Percentiles rank a stretch among this genome's conserved stretches.
phyloP scores from a whole-genome alignment of 2,797 vertebrate species.

The Nyctalus aviator region DNA sequence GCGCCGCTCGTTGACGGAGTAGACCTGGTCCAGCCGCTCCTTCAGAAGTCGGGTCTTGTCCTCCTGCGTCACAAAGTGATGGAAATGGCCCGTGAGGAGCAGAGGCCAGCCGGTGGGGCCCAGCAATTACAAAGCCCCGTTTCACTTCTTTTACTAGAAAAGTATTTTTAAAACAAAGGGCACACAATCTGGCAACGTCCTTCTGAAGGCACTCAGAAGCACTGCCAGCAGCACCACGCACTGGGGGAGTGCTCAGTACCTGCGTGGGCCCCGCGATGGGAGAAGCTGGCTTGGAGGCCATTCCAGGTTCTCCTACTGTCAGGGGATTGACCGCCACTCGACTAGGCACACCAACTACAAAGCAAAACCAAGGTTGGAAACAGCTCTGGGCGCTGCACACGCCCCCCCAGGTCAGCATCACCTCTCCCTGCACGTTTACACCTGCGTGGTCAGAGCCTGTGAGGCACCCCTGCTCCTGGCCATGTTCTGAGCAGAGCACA shows the following conservation, averaged over 20 bases:
- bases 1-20: constrained; percentile 92
- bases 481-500: rapidly evolving
- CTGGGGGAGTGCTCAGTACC: neutral
- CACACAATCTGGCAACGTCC: neutral
- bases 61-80: constrained; percentile 84
- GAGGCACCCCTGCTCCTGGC: neutral
- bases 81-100: neutral
- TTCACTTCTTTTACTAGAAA: neutral
- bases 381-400: neutral
- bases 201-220: neutral
- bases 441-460: rapidly evolving
- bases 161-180: neutral
- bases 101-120: rapidly evolving
- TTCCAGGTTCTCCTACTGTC: constrained; percentile 76
- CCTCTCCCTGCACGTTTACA: no score
- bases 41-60: constrained; percentile 93
- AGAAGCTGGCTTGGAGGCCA: constrained; percentile 68
- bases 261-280: constrained; percentile 71
- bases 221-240: rapidly evolving
- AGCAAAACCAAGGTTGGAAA: neutral
- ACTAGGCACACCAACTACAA: constrained; percentile 75
- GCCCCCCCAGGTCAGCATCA: rapidly evolving
- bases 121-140: neutral
- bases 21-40: constrained; percentile 93
- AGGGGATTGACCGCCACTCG: constrained; percentile 69